These are phyloP conservation scores for Thymelicus acteon DNA, from an alignment of 2,888 invertebrate species.

Conservation along the genomic window DNA sequence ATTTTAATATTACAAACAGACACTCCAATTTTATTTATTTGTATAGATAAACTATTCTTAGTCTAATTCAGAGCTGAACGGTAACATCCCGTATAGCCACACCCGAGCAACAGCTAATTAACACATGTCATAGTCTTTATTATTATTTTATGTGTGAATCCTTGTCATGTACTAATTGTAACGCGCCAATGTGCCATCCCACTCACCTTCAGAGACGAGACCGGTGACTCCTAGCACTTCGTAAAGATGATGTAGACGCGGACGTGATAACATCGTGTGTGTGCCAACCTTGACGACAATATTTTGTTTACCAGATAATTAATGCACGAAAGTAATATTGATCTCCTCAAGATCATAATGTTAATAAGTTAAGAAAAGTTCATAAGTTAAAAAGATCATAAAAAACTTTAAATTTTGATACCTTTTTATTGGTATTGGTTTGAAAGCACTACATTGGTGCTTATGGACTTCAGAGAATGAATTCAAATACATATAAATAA, in stretches of 20 bases:
- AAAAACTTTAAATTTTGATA: too few relatives aligned
- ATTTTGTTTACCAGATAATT: background rate
- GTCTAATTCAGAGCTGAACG: too few relatives aligned
- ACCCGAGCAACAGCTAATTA: background rate
- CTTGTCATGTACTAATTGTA: background rate
- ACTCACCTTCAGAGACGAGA: background rate
- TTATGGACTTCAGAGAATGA: too few relatives aligned
- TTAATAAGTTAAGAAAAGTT: too few relatives aligned
- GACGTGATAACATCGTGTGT: background rate
- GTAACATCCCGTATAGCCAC: background rate
- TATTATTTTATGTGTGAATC: conserved; percentile 1
- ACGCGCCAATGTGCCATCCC: background rate
- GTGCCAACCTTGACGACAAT: background rate
- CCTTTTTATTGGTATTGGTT: too few relatives aligned
- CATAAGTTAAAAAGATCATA: too few relatives aligned
- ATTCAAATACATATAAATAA: too few relatives aligned
- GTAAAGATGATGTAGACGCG: background rate
- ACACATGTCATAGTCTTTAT: background rate
- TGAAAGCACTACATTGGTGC: too few relatives aligned
- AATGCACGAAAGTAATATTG: background rate
- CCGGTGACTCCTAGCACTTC: background rate
- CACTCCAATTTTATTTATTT: too few relatives aligned
- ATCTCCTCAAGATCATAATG: background rate
- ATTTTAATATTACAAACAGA: too few relatives aligned
- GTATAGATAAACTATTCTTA: too few relatives aligned